Evolutionary conservation across 1,140 invertebrate species (phyloP).

Genomic region (Gryllus bimaculatus): DNA sequence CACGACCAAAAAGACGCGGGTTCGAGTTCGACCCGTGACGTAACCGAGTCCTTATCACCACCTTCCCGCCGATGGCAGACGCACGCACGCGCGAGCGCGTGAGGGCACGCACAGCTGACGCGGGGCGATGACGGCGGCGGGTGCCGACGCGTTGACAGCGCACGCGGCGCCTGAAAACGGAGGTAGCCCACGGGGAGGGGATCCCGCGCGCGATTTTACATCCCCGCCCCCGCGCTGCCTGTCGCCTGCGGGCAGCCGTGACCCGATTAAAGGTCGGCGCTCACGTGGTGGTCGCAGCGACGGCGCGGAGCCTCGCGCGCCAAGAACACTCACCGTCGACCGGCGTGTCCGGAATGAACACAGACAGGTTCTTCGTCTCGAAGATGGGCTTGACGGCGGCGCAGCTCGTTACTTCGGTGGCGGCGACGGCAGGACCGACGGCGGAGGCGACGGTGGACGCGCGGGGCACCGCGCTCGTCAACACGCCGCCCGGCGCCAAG

Average conservation of each 20-base stretch:
- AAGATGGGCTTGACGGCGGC: conserved; percentile 1
- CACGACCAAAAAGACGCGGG: conserved; percentile 2
- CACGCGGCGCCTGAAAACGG: too few species aligned
- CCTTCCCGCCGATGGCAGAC: background rate
- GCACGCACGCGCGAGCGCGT: too few species aligned
- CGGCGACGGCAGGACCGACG: background rate
- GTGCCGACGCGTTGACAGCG: too few species aligned
- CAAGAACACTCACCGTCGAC: background rate
- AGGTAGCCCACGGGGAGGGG: too few species aligned
- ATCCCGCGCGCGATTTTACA: too few species aligned
- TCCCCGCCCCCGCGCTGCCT: too few species aligned
- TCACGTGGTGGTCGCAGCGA: too few species aligned
- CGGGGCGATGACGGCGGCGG: too few species aligned
- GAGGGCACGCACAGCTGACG: too few species aligned
- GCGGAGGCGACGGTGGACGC: background rate
- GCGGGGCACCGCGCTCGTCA: background rate
- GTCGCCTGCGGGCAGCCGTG: too few species aligned
- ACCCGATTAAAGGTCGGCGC: too few species aligned
- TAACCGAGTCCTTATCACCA: background rate
- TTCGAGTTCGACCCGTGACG: background rate
- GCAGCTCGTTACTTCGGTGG: background rate
- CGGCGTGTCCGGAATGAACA: conserved; percentile 1
- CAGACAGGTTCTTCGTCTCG: conserved; percentile 9
- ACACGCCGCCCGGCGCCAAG: background rate
- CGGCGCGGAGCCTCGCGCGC: too few species aligned